A percentile compares a stretch with the other conserved stretches of the same genome.
Evolutionary conservation across 2,797 vertebrate species (phyloP).

Genomic region (Halcyon chelicuti): DNA sequence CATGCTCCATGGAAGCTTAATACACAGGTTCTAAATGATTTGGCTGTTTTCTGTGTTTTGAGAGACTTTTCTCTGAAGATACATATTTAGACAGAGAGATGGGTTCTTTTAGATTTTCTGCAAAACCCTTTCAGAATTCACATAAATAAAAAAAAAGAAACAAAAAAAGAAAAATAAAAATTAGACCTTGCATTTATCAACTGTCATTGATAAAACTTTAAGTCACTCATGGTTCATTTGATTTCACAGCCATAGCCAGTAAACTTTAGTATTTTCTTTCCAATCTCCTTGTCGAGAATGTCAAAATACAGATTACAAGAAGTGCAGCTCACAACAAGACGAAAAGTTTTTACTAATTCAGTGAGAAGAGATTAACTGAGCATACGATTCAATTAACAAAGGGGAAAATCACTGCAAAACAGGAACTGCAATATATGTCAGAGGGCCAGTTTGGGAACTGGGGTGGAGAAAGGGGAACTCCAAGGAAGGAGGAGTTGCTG

Average conservation of each 20-base stretch:
- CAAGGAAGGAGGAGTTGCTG: background rate
- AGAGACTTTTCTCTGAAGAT: background rate
- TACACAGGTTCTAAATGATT: background rate
- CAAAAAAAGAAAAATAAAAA: background rate
- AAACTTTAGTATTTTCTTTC: background rate
- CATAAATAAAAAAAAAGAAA: background rate
- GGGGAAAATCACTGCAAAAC: background rate
- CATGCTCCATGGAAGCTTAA: background rate
- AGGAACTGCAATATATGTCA: background rate
- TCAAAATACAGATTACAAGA: background rate
- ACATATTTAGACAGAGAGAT: background rate
- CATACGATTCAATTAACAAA: background rate
- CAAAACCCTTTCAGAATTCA: background rate
- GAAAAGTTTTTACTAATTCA: background rate
- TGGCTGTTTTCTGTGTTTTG: background rate
- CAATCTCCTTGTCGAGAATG: background rate
- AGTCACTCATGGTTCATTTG: background rate
- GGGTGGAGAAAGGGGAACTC: background rate
- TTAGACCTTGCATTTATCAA: background rate
- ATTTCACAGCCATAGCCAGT: background rate
- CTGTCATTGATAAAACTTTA: background rate
- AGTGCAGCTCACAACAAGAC: background rate
- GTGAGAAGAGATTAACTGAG: background rate
- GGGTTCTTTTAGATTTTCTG: background rate
- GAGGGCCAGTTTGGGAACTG: background rate